These are phyloP conservation scores for Trinectes maculatus DNA, from an alignment of 2,113 vertebrate species.

Conservation along the genomic window DNA sequence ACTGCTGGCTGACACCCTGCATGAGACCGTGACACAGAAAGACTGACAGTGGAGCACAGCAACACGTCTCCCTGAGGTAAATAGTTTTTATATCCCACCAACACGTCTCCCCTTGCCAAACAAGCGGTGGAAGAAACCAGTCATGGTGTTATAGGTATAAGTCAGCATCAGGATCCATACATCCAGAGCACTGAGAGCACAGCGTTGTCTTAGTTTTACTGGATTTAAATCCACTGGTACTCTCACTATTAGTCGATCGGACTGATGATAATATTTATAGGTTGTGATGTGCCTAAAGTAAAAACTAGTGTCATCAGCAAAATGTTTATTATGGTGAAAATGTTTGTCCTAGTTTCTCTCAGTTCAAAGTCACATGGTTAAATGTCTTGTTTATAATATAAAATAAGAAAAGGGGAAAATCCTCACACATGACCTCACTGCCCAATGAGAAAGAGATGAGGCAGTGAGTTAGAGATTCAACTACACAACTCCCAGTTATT, in stretches of 20 bases:
- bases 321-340: not conserved
- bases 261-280: constrained; percentile 9
- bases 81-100: constrained; percentile 34
- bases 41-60: constrained; percentile 19
- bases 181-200: not conserved
- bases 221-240: not conserved
- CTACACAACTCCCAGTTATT: constrained; percentile 42
- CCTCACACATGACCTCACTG: constrained; percentile 30
- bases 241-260: not conserved
- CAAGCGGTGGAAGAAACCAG: constrained; percentile 46
- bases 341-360: not conserved
- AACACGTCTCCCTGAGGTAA: constrained; percentile 54
- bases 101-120: constrained; percentile 44
- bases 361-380: not conserved
- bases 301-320: not conserved
- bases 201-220: constrained; percentile 3
- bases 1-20: constrained; percentile 17
- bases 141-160: constrained; percentile 2
- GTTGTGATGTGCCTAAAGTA: constrained; percentile 2
- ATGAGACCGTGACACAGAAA: constrained; percentile 1
- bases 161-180: not conserved
- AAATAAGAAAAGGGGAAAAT: too few species aligned
- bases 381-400: not conserved
- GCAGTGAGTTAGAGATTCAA: constrained; percentile 15
- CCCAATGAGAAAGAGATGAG: constrained; percentile 10